Base-by-base conservation (phyloP, 2,888 invertebrate genomes). In the Parnassius mnemosyne region DNA sequence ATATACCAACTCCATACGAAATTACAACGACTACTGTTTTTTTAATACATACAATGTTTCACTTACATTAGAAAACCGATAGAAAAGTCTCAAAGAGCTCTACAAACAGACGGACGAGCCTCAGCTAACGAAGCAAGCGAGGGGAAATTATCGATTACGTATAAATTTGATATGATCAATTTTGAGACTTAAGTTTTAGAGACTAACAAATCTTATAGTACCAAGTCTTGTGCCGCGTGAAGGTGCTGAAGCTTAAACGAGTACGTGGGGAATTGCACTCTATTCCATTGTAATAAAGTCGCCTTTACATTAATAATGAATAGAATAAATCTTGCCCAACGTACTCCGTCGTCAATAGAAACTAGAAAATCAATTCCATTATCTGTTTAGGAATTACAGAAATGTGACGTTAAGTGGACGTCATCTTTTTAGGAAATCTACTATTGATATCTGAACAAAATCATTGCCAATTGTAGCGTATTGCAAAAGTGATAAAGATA, bases 81-180 rank as follows among this genome's bases (percentile, higher is more conserved):
- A 81, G 75, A 83, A 83, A 81, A 78, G 54, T 72, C 71, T 69
- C 71, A 67, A 77, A 81, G 49, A 13, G 79, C 79, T 78, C 76
- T 70, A 69, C 68, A 75, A 72, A 76, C 75, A 70, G 71, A 75
- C 71, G 74, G 74, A 68, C 67, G 74, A 75, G 73, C 71, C 71
- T 70, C 71, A 72, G 71, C 82, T 83, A 79, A 75, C 71, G 81
- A 85, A 87, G 87, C 86, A 85, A 85, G 86, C 86, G 81, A 78
- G 77, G 71, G 71, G 70, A 69, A 80, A 78, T 69, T 65, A 77
- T 75, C 71, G 71, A 71, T 88, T 90, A 90, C 90, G 90, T 90
- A 89, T 90, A 88, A 88, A 86, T 82, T 87, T 90, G 90, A 90
- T 90, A 90, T 90, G 90, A 90, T 89, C 83, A 81, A 80, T 85